A percentile compares a stretch with the other conserved stretches of the same genome.
Evolutionary conservation across 1,140 invertebrate genomes (phyloP).

Genomic region (Ceratina japonica): DNA sequence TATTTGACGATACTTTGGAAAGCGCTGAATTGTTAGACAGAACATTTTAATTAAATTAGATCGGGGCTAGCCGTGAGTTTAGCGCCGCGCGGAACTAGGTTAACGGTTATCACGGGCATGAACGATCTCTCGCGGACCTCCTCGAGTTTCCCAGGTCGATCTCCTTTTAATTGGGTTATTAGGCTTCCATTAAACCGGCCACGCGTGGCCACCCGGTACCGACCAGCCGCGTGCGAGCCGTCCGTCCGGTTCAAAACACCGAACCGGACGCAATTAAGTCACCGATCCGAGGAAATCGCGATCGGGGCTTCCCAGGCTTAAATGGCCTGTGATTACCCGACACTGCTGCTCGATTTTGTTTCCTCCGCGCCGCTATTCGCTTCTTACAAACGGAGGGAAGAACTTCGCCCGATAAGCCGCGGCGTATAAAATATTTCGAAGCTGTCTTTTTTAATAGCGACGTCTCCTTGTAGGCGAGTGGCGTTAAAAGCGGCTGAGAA

Average conservation of each 20-base stretch:
- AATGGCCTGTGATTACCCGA: conserved; percentile 17
- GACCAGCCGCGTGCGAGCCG: conserved; percentile 1
- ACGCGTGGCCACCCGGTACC: conserved; percentile 31
- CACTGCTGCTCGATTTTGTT: not conserved
- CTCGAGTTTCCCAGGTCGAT: conserved; percentile 58
- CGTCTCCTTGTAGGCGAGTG: no score
- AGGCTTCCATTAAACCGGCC: conserved; percentile 64
- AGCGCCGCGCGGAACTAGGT: not conserved
- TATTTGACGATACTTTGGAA: not conserved
- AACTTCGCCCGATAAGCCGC: no score
- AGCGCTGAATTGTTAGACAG: not conserved
- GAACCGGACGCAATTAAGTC: conserved; percentile 15
- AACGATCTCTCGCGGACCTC: conserved; percentile 48
- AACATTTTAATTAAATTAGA: not conserved
- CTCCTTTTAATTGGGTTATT: conserved; percentile 72
- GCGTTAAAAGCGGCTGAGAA: not conserved
- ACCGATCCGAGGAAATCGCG: conserved; percentile 11
- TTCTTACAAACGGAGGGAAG: no score
- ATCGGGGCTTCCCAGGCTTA: not conserved
- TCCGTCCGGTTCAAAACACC: conserved; percentile 28
- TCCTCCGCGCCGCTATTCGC: not conserved
- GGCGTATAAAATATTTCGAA: no score
- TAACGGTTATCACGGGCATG: not conserved
- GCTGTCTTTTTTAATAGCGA: no score
- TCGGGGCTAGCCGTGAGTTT: not conserved